phyloP scores from a whole-genome alignment of 1,140 invertebrate genomes.

The Cephus cinctus region DNA sequence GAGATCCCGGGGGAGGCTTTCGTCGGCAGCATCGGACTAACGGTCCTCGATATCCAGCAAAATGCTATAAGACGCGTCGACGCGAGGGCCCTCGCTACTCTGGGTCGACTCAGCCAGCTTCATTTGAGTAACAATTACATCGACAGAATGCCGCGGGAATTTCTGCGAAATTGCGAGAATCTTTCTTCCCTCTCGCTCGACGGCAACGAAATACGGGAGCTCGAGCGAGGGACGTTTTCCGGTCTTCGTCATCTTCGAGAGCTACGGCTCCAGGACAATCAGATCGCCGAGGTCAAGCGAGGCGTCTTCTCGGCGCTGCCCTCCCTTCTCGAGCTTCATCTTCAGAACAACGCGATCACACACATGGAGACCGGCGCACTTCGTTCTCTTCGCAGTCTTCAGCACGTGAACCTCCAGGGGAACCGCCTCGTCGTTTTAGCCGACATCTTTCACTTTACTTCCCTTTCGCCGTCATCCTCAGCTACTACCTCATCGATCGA shows the following conservation, averaged over 20 bases:
- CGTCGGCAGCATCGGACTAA: slow-evolving; percentile 70
- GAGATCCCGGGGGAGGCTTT: slow-evolving; percentile 82
- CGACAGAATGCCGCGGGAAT: slow-evolving; percentile 67
- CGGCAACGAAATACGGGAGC: slow-evolving; percentile 81
- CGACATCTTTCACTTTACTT: slow-evolving; percentile 71
- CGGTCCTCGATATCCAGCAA: slow-evolving; percentile 83
- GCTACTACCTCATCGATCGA: slow-evolving; percentile 51
- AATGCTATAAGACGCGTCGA: slow-evolving; percentile 82
- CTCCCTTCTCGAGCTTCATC: slow-evolving; percentile 77
- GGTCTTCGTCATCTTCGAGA: slow-evolving; percentile 73
- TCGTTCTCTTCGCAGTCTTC: slow-evolving; percentile 76
- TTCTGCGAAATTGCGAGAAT: slow-evolving; percentile 73
- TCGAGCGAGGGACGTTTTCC: slow-evolving; percentile 78
- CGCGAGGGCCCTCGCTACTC: slow-evolving; percentile 67
- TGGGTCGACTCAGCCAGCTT: slow-evolving; percentile 76
- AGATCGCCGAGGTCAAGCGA: slow-evolving; percentile 69
- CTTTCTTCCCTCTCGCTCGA: slow-evolving; percentile 85
- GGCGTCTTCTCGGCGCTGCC: slow-evolving; percentile 81
- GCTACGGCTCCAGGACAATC: slow-evolving; percentile 85
- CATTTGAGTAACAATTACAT: slow-evolving; percentile 87
- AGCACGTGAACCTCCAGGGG: slow-evolving; percentile 84
- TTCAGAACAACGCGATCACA: slow-evolving; percentile 83
- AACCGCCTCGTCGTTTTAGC: slow-evolving; percentile 75
- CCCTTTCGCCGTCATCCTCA: slow-evolving; percentile 25
- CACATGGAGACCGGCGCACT: slow-evolving; percentile 82